Conservation (phyloP, 2,113 vertebrate genomes). For the Platysteira castanea region DNA sequence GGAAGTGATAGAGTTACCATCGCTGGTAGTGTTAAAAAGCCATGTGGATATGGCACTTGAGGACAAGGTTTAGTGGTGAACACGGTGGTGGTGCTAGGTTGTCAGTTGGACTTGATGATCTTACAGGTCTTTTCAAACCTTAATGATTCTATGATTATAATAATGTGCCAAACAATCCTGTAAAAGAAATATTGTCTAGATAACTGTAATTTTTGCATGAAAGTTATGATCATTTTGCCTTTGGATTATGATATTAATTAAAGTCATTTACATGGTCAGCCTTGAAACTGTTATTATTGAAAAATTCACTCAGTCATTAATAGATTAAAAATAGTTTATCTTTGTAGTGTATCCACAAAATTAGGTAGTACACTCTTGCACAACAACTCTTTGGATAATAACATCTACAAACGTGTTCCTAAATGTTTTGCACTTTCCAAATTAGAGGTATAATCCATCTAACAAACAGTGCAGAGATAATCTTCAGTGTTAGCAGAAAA, state of each 20-base stretch:
- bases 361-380: neutral
- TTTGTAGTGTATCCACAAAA: neutral
- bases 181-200: neutral
- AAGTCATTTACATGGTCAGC: neutral
- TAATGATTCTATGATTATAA: neutral
- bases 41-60: neutral
- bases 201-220: neutral
- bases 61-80: neutral
- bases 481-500: neutral
- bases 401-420: neutral
- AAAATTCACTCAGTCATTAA: neutral
- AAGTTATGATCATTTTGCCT: neutral
- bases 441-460: neutral
- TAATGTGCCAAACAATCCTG: neutral
- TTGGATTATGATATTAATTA: neutral
- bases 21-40: neutral
- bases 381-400: neutral
- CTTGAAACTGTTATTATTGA: neutral
- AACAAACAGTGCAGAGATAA: neutral
- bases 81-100: accelerated
- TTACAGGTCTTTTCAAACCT: neutral
- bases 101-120: neutral
- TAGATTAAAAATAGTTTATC: neutral
- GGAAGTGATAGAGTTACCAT: neutral
- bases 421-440: neutral